Evolutionary conservation across 2,888 invertebrate species (phyloP).

Genomic region (Aethes cnicana): DNA sequence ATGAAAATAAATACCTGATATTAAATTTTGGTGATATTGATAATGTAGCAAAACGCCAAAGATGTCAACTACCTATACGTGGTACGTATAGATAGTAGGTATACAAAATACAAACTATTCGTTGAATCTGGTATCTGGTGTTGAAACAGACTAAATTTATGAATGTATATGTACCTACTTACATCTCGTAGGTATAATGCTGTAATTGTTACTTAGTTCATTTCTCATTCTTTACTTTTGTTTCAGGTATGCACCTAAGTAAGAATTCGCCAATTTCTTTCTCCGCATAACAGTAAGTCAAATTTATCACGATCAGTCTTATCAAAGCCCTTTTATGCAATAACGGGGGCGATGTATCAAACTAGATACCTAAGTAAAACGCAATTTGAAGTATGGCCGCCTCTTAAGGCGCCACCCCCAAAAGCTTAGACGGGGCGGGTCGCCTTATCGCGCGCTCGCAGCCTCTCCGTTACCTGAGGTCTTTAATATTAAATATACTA

Average conservation of each 20-base stretch:
- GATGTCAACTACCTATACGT: too few species aligned
- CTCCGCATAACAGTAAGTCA: constrained; percentile 41
- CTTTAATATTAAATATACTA: constrained; percentile 81
- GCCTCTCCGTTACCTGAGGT: constrained; percentile 81
- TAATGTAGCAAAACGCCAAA: too few species aligned
- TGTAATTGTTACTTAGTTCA: not conserved
- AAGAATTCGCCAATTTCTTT: constrained; percentile 36
- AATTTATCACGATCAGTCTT: constrained; percentile 55
- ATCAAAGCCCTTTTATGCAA: constrained; percentile 75
- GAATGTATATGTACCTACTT: not conserved
- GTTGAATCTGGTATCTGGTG: too few species aligned
- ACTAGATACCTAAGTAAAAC: constrained; percentile 80
- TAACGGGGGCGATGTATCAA: constrained; percentile 79
- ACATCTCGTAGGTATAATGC: not conserved
- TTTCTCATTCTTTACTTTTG: constrained; percentile 36
- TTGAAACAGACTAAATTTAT: too few species aligned
- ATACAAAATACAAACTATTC: too few species aligned
- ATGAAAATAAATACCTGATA: too few species aligned
- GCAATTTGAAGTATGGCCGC: constrained; percentile 80
- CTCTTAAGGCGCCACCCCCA: constrained; percentile 71
- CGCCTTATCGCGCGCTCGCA: constrained; percentile 80
- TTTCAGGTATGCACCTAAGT: constrained; percentile 53
- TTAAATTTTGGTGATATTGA: too few species aligned
- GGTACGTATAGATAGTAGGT: too few species aligned
- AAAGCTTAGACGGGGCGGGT: constrained; percentile 52